Percentiles rank a stretch among this genome's conserved stretches.
Evolutionary conservation across 2,888 invertebrate genomes (phyloP).

Genomic region (Rhaphigaster nebulosa): DNA sequence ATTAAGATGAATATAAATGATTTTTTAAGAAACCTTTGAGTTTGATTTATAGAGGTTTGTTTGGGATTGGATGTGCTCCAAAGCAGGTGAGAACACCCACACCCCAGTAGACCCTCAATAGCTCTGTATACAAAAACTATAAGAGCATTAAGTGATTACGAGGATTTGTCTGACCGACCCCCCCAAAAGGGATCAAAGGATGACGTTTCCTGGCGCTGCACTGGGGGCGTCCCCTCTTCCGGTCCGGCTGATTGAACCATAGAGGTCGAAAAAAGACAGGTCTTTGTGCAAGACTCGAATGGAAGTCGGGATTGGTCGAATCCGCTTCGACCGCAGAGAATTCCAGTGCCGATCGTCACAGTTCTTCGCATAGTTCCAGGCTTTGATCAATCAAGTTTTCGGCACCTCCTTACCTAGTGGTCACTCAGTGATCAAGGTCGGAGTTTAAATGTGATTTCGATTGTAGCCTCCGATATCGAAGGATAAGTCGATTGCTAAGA

Average conservation of each 20-base stretch:
- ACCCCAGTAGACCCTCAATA: not conserved
- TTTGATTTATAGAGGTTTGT: no score
- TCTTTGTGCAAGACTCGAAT: not conserved
- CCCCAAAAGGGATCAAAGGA: not conserved
- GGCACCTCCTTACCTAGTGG: not conserved
- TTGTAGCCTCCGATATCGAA: not conserved
- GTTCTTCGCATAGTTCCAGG: not conserved
- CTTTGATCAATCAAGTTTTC: not conserved
- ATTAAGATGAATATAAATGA: no score
- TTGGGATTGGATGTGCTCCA: not conserved
- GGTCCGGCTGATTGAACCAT: not conserved
- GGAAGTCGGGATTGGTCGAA: not conserved
- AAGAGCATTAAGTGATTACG: slow-evolving; percentile 26
- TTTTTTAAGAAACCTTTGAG: no score
- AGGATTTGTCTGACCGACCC: not conserved
- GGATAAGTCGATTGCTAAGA: no score
- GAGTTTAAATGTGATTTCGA: not conserved
- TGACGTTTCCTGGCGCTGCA: not conserved
- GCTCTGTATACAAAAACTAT: not conserved
- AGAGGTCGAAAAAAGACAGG: not conserved
- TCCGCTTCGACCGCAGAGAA: not conserved
- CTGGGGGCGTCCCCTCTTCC: not conserved
- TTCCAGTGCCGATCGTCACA: not conserved
- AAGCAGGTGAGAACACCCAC: not conserved
- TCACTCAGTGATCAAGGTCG: not conserved